A percentile compares a stretch with the other conserved stretches of the same genome.
phyloP scores from a whole-genome alignment of 2,888 invertebrate species.

The Endotricha flammealis region DNA sequence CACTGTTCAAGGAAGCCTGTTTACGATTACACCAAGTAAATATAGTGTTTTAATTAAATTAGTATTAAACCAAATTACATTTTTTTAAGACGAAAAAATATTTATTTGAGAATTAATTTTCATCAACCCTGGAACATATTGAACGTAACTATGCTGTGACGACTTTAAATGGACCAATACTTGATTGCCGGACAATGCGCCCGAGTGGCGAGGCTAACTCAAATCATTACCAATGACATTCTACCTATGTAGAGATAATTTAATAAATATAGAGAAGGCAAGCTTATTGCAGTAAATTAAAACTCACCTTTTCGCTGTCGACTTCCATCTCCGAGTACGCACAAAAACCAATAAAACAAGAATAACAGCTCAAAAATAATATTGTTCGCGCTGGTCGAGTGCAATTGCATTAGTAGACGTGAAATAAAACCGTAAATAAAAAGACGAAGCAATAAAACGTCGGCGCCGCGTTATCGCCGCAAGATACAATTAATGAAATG shows the following conservation, averaged over 20 bases:
- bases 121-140: too few species aligned
- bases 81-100: too few species aligned
- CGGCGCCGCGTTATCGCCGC: slow-evolving; percentile 52
- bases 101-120: too few species aligned
- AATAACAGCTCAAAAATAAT: slow-evolving; percentile 55
- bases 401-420: slow-evolving; percentile 70
- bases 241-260: background rate
- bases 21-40: too few species aligned
- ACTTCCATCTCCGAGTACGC: slow-evolving; percentile 57
- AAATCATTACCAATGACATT: slow-evolving; percentile 7
- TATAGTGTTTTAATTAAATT: too few species aligned
- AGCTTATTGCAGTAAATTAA: slow-evolving; percentile 13
- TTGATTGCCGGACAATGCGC: slow-evolving; percentile 70
- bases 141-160: slow-evolving; percentile 47
- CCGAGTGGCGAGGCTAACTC: slow-evolving; percentile 32
- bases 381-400: slow-evolving; percentile 62
- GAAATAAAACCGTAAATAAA: slow-evolving; percentile 68
- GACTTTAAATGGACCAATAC: slow-evolving; percentile 65
- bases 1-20: too few species aligned
- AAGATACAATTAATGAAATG: slow-evolving; percentile 66
- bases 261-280: background rate
- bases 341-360: slow-evolving; percentile 61
- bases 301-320: slow-evolving; percentile 56
- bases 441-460: slow-evolving; percentile 61
- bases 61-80: too few species aligned